Base-by-base conservation (phyloP, 2,888 invertebrate genomes). In the Drosophila flavopinicola region DNA sequence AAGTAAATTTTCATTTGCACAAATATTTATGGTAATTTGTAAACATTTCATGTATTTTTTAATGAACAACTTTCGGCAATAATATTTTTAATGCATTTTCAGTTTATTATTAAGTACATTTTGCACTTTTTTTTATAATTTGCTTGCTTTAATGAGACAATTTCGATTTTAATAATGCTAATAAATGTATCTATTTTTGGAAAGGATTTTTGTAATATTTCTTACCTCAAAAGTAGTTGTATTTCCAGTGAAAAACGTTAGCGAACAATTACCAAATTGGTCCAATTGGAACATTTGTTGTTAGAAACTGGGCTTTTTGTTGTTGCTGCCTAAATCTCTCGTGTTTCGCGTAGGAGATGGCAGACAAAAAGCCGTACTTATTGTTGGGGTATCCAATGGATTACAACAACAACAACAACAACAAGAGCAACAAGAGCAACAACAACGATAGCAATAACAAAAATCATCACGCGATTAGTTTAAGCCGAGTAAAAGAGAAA, bases 241-340 rank as follows among this genome's bases (percentile, higher is more conserved):
- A 20, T 37, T 41, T 56, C 71, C 54, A 49, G 44, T 25, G 9
- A 6, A 42, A 33, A 39, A 35, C 9, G 25, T 49, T 48, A 41
- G 25, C 42, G 27, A 48, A 35, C 23, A 39, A 37, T 27, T 52
- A 52, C 42, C 35, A 54, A 77, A 66, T 65, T 56, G 54, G 49
- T 64, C 53, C 66, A 54, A 63, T 74, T 30, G 38, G 35, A 45
- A 20, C 35, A 39, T n/a, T 45, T 30, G 42, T 32, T 38, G 25
- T 68, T 70, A 66, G 69, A 75, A 65, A 61, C 59, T 63, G 60
- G 59, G 57, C 74, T 70, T 58, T 75, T 77, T 52, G 73, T 78
- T 77, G 63, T 75, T 79, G 63, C 67, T 74, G 75, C 51, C 48
- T 61, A 67, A 63, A 63, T 58, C 58, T 60, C 44, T 63, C 47